These are phyloP conservation scores for Octodon degus DNA, from an alignment of 2,113 vertebrate species.

Conservation along the genomic window DNA sequence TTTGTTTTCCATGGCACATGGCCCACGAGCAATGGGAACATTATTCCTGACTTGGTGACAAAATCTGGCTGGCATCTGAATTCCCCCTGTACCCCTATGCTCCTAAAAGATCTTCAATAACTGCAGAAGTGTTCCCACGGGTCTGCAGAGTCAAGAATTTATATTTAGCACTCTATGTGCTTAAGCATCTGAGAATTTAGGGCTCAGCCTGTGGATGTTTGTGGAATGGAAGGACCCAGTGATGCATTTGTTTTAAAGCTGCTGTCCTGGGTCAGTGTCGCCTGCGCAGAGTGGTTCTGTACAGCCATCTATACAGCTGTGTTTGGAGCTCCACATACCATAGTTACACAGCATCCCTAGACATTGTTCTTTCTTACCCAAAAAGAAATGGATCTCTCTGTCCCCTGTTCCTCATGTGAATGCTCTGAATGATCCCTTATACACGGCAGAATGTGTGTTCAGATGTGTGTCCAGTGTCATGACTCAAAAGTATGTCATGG, in stretches of 20 bases:
- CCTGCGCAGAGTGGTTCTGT: background rate
- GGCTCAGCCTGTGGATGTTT: background rate
- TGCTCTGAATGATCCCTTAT: background rate
- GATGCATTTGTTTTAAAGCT: background rate
- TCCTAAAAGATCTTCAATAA: background rate
- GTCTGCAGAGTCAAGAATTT: background rate
- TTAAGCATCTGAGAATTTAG: background rate
- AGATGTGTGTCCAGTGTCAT: background rate
- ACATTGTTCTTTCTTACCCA: background rate
- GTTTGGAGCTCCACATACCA: background rate
- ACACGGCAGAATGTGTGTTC: background rate
- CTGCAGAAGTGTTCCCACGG: background rate
- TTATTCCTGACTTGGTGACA: background rate
- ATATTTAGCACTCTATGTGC: background rate
- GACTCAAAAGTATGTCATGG: background rate
- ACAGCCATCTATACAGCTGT: background rate
- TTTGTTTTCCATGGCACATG: background rate
- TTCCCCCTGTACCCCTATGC: background rate
- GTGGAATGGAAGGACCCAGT: background rate
- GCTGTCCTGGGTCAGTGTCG: background rate
- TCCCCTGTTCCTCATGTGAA: background rate
- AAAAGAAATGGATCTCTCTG: background rate
- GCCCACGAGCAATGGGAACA: background rate
- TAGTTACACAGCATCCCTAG: background rate
- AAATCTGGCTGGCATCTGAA: background rate